phyloP scores from a whole-genome alignment of 2,113 vertebrate species.

The Condylura cristata region DNA sequence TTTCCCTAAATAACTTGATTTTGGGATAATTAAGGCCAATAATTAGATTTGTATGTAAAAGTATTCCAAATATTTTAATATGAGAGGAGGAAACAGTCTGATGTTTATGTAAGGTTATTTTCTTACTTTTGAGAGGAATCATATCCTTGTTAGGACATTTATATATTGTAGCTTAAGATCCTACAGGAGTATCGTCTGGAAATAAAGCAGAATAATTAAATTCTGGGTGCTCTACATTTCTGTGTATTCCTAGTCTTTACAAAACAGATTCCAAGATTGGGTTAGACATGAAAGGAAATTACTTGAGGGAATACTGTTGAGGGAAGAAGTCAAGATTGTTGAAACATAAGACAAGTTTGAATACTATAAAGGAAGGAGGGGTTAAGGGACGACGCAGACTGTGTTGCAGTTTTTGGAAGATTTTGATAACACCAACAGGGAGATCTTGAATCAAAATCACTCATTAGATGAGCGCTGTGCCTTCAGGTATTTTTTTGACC shows the following conservation, averaged over 20 bases:
- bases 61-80: background rate
- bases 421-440: no score
- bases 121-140: constrained; percentile 7
- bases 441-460: background rate
- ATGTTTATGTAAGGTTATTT: constrained; percentile 35
- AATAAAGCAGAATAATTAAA: background rate
- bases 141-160: background rate
- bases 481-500: background rate
- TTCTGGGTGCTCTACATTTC: background rate
- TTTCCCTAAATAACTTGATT: constrained; percentile 41
- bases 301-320: background rate
- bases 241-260: background rate
- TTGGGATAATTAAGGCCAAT: constrained; percentile 5
- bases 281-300: background rate
- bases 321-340: background rate
- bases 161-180: background rate
- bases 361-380: background rate
- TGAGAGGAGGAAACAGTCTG: background rate
- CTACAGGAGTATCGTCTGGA: background rate
- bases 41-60: constrained; percentile 61
- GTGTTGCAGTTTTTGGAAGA: background rate
- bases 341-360: background rate
- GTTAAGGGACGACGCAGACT: background rate
- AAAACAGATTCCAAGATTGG: background rate
- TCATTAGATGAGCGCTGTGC: background rate